Evolutionary conservation across 2,113 vertebrate genomes (phyloP).

Genomic region (Oxyruncus cristatus): DNA sequence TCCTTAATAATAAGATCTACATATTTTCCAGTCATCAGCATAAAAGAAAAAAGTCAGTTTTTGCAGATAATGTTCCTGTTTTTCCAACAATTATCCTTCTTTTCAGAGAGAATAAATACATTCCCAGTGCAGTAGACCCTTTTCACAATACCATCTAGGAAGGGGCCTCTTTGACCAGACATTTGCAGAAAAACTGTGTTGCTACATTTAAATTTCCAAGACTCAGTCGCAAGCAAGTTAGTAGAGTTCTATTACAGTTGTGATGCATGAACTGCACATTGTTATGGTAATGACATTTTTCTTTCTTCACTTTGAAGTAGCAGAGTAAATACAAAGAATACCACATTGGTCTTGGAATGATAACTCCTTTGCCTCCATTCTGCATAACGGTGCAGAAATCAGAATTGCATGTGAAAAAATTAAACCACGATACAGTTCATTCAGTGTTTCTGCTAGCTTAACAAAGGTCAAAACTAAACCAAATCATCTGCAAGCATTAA

Average conservation of each 20-base stretch:
- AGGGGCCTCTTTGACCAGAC: slow-evolving; percentile 25
- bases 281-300: slow-evolving; percentile 52
- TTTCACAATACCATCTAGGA: not conserved
- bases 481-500: not conserved
- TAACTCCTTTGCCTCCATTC: not conserved
- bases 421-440: not conserved
- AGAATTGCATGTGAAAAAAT: not conserved
- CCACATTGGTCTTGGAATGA: not conserved
- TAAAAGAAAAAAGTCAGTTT: not conserved
- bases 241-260: slow-evolving; percentile 54
- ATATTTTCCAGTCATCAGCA: not conserved
- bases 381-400: not conserved
- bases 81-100: not conserved
- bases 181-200: slow-evolving; percentile 37
- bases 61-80: not conserved
- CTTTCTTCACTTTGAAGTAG: slow-evolving; percentile 25
- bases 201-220: slow-evolving; percentile 52
- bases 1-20: not conserved
- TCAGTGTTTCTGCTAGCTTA: not conserved
- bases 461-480: not conserved
- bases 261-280: slow-evolving; percentile 56
- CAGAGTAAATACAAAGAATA: slow-evolving; percentile 54
- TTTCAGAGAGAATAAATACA: slow-evolving; percentile 37
- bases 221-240: slow-evolving; percentile 33
- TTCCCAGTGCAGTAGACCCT: not conserved